Conservation (phyloP, 2,888 invertebrate genomes). For the Platypus cylindrus region DNA sequence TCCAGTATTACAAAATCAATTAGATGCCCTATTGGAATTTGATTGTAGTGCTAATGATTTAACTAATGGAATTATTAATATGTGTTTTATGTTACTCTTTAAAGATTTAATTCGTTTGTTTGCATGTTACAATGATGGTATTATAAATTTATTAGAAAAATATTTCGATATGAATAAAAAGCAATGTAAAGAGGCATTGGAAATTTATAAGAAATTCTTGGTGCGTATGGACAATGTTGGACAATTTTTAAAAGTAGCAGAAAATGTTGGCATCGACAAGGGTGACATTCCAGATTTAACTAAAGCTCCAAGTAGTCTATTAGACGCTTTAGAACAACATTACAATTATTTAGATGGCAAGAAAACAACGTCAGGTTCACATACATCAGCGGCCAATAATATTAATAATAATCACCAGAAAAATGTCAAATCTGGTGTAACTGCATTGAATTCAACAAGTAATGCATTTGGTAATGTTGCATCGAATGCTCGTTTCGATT, state of each 20-base stretch:
- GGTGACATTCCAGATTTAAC: conserved; percentile 97
- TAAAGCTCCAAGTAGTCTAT: conserved; percentile 90
- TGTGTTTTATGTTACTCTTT: conserved; percentile 71
- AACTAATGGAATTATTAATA: conserved; percentile 83
- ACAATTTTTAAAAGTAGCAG: conserved; percentile 86
- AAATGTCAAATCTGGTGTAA: conserved; percentile 81
- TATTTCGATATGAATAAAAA: conserved; percentile 99
- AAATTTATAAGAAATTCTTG: conserved; percentile 96
- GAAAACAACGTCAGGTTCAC: conserved; percentile 51
- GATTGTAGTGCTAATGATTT: conserved; percentile 94
- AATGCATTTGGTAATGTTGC: conserved; percentile 78
- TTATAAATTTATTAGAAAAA: conserved; percentile 96
- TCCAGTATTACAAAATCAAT: conserved; percentile 87
- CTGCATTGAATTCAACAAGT: conserved; percentile 77
- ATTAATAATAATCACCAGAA: conserved; percentile 59
- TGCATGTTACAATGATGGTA: conserved; percentile 99
- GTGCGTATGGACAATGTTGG: conserved; percentile 97
- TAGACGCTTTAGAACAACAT: conserved; percentile 95
- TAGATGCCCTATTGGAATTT: conserved; percentile 93
- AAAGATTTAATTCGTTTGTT: conserved; percentile 81
- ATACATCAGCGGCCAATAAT: not conserved
- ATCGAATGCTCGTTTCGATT: conserved; percentile 34
- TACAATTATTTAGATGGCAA: conserved; percentile 87
- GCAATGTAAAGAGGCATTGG: conserved; percentile 93
- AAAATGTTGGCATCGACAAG: conserved; percentile 94